Evolutionary conservation across 2,797 vertebrate species (phyloP).

Genomic region (Rhyacichthys aspro): DNA sequence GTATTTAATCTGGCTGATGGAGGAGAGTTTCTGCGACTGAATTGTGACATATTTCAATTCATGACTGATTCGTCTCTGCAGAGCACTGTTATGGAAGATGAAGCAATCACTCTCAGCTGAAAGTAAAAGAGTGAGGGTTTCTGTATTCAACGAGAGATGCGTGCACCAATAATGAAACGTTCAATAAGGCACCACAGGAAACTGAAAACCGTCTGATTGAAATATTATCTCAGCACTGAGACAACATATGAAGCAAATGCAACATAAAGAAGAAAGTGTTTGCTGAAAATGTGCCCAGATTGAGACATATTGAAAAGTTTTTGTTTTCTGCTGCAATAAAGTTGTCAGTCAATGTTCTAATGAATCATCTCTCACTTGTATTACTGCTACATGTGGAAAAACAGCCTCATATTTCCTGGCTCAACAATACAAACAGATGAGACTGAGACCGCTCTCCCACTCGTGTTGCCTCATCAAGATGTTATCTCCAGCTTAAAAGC

Average conservation of each 20-base stretch:
- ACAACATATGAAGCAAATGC: slow-evolving; percentile 19
- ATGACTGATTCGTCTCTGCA: slow-evolving; percentile 57
- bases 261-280: slow-evolving; percentile 10
- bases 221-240: slow-evolving; percentile 21
- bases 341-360: slow-evolving; percentile 52
- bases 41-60: slow-evolving; percentile 57
- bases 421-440: slow-evolving; percentile 58
- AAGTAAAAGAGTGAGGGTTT: slow-evolving; percentile 31
- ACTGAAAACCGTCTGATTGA: slow-evolving; percentile 23
- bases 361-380: slow-evolving; percentile 45
- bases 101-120: slow-evolving; percentile 57
- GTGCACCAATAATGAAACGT: slow-evolving; percentile 5
- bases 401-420: slow-evolving; percentile 39
- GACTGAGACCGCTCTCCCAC: slow-evolving; percentile 50
- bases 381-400: slow-evolving; percentile 5
- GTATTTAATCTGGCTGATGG: slow-evolving; percentile 66
- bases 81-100: slow-evolving; percentile 44
- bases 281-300: slow-evolving; percentile 23
- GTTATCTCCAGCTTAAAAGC: slow-evolving; percentile 73
- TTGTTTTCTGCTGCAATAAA: slow-evolving; percentile 31
- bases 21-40: slow-evolving; percentile 59
- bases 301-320: slow-evolving; percentile 16
- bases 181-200: slow-evolving; percentile 23
- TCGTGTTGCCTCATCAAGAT: slow-evolving; percentile 70
- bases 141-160: slow-evolving; percentile 20